These are phyloP conservation scores for Caenorhabditis tropicalis DNA, from an alignment of 1,140 invertebrate genomes.

Conservation along the genomic window DNA sequence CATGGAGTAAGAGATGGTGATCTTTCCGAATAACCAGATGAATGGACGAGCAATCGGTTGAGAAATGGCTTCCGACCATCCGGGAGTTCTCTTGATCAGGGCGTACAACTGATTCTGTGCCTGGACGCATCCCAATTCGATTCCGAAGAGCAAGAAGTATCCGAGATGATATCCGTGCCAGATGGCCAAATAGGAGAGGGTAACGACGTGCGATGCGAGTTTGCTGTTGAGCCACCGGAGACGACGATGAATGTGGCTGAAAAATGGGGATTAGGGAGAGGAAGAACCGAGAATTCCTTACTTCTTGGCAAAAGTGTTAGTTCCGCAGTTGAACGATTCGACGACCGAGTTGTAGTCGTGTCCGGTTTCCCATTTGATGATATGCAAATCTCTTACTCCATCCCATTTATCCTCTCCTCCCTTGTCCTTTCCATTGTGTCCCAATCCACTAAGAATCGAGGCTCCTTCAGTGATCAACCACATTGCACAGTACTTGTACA, in stretches of 20 bases:
- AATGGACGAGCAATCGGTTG: constrained; percentile 61
- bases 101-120: constrained; percentile 70
- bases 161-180: constrained; percentile 75
- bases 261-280: constrained; percentile 49
- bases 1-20: constrained; percentile 68
- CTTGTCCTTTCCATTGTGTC: constrained; percentile 73
- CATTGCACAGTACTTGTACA: constrained; percentile 68
- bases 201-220: constrained; percentile 73
- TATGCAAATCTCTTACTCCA: constrained; percentile 73
- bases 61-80: constrained; percentile 60
- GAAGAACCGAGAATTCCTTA: constrained; percentile 57
- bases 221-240: constrained; percentile 74
- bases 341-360: constrained; percentile 72
- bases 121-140: constrained; percentile 72
- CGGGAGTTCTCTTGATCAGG: constrained; percentile 63
- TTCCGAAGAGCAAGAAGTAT: constrained; percentile 74
- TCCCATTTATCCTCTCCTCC: constrained; percentile 73
- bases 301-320: constrained; percentile 74
- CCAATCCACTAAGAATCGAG: constrained; percentile 73
- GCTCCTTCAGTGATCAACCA: constrained; percentile 72
- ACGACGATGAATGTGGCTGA: constrained; percentile 74
- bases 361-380: constrained; percentile 72
- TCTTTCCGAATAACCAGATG: constrained; percentile 66
- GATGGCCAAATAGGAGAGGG: constrained; percentile 74
- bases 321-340: constrained; percentile 74